These are phyloP conservation scores for Cacoxenus indagator DNA, from an alignment of 2,888 invertebrate genomes.

Conservation along the genomic window DNA sequence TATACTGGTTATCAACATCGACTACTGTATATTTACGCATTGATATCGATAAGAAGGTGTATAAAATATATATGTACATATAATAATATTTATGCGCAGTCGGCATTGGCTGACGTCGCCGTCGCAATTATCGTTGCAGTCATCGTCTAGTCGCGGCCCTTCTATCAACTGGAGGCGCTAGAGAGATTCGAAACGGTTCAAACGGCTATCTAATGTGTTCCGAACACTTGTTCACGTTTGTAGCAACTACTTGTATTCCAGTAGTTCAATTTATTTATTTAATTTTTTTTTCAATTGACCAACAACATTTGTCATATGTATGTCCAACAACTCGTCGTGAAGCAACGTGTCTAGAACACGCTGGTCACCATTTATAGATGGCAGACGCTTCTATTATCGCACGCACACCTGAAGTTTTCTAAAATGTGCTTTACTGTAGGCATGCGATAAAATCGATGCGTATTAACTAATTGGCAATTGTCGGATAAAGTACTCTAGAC, in stretches of 20 bases:
- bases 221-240: slow-evolving; percentile 56
- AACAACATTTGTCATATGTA: too few relatives aligned
- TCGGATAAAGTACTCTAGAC: slow-evolving; percentile 13
- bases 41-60: slow-evolving; percentile 62
- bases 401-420: too few relatives aligned
- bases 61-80: slow-evolving; percentile 48
- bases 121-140: neutral
- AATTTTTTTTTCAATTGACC: too few relatives aligned
- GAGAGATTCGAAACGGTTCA: neutral
- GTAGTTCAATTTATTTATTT: slow-evolving; percentile 53
- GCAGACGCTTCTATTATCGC: too few relatives aligned
- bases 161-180: neutral
- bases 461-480: slow-evolving; percentile 12
- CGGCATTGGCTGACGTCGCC: neutral
- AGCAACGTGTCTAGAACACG: too few relatives aligned
- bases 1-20: slow-evolving; percentile 42
- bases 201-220: slow-evolving; percentile 21
- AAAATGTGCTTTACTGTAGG: neutral
- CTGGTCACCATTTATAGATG: too few relatives aligned
- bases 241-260: slow-evolving; percentile 55
- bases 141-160: neutral
- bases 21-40: slow-evolving; percentile 66
- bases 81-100: neutral
- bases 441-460: slow-evolving; percentile 4
- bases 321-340: too few relatives aligned